Evolutionary conservation across 2,888 invertebrate genomes (phyloP).

Genomic region (Eumerus sabulonum): DNA sequence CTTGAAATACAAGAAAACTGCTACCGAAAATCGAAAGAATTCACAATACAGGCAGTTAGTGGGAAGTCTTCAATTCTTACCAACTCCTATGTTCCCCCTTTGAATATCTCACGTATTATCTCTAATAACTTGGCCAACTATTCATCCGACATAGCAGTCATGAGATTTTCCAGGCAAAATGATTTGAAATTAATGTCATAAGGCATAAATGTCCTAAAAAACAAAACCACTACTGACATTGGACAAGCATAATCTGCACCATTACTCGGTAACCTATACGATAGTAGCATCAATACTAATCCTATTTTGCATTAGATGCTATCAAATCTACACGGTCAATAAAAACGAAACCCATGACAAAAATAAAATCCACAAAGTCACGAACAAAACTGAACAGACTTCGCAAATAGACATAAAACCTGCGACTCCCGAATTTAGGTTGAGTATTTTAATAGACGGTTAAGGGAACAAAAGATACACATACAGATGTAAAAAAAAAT

Average conservation of each 20-base stretch:
- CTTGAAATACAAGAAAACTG: not conserved
- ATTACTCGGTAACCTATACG: not conserved
- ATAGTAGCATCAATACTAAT: constrained; percentile 1
- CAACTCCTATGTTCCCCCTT: not conserved
- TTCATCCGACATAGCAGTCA: constrained; percentile 5
- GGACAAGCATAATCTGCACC: constrained; percentile 4
- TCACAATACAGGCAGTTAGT: constrained; percentile 4
- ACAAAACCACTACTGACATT: not conserved
- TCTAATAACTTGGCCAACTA: constrained; percentile 5
- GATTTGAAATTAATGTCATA: not conserved
- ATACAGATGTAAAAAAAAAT: no score
- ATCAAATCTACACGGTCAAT: not conserved
- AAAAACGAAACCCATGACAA: not conserved
- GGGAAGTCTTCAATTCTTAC: not conserved
- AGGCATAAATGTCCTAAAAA: constrained; percentile 3
- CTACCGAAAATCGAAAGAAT: constrained; percentile 1
- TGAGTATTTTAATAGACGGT: not conserved
- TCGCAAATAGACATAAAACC: no score
- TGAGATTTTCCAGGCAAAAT: not conserved
- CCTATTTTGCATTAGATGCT: not conserved
- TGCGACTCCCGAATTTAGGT: not conserved
- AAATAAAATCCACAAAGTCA: not conserved
- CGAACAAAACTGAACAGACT: not conserved
- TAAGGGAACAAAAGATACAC: not conserved
- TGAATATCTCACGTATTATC: constrained; percentile 10